Percentiles rank a stretch among this genome's conserved stretches.
phyloP scores from a whole-genome alignment of 2,888 invertebrate species.

The Troides helena region DNA sequence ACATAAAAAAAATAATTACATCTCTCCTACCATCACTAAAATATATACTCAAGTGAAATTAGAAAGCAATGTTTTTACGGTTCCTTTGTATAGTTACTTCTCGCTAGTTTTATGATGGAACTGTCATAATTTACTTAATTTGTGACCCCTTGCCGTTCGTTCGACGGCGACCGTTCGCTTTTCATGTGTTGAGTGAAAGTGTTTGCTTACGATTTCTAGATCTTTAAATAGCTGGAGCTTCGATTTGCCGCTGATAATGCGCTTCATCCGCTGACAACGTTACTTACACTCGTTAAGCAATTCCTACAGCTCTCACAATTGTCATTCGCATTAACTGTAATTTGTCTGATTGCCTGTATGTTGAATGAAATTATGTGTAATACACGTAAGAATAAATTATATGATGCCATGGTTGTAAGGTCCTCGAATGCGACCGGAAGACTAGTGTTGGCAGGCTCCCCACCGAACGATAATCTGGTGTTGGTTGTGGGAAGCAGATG shows the following conservation, averaged over 20 bases:
- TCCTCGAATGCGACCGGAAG: no score
- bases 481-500: no score
- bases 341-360: background rate
- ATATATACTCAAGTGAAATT: background rate
- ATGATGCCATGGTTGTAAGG: no score
- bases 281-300: background rate
- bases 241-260: background rate
- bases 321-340: constrained; percentile 7
- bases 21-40: no score
- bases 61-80: background rate
- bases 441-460: no score
- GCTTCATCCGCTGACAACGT: background rate
- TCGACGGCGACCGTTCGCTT: constrained; percentile 14
- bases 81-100: background rate
- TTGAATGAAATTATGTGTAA: background rate
- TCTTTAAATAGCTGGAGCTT: constrained; percentile 24
- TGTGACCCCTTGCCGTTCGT: constrained; percentile 8
- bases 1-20: no score
- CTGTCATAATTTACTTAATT: constrained; percentile 6
- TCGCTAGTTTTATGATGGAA: constrained; percentile 1
- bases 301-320: background rate
- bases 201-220: constrained; percentile 32
- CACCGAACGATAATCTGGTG: no score
- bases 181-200: constrained; percentile 35
- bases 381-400: background rate